Evolutionary conservation across 2,113 vertebrate genomes (phyloP).

Genomic region (Athene noctua): DNA sequence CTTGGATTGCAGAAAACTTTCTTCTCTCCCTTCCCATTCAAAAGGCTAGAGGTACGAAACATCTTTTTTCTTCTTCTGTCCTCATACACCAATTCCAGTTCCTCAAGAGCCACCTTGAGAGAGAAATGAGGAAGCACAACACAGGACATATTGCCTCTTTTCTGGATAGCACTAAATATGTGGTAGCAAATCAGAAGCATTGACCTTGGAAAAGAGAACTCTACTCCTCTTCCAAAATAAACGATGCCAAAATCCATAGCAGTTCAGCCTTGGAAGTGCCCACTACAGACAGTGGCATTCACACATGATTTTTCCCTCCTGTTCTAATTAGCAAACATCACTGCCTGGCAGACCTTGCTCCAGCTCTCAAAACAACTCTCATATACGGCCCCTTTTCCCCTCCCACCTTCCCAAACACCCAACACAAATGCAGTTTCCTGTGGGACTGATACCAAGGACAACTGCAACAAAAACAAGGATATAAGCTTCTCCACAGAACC

Average conservation of each 20-base stretch:
- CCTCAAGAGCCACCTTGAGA: background rate
- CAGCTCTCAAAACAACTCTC: background rate
- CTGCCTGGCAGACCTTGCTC: background rate
- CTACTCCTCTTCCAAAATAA: background rate
- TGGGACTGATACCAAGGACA: background rate
- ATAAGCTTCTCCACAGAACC: background rate
- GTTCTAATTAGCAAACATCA: background rate
- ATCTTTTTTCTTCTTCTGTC: background rate
- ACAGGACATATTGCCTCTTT: background rate
- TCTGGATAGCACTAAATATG: background rate
- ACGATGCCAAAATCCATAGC: background rate
- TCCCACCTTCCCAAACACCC: background rate
- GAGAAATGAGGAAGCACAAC: background rate
- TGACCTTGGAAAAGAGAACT: background rate
- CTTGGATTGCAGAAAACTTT: background rate
- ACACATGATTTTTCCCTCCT: background rate
- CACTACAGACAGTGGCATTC: background rate
- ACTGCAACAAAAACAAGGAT: background rate
- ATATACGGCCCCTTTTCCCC: accelerated
- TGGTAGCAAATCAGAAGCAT: background rate
- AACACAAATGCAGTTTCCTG: background rate
- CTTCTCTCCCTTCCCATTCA: background rate
- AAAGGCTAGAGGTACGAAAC: background rate
- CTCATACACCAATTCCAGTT: background rate
- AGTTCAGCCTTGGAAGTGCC: background rate